phyloP scores from a whole-genome alignment of 2,113 vertebrate genomes.

The Prionailurus bengalensis region DNA sequence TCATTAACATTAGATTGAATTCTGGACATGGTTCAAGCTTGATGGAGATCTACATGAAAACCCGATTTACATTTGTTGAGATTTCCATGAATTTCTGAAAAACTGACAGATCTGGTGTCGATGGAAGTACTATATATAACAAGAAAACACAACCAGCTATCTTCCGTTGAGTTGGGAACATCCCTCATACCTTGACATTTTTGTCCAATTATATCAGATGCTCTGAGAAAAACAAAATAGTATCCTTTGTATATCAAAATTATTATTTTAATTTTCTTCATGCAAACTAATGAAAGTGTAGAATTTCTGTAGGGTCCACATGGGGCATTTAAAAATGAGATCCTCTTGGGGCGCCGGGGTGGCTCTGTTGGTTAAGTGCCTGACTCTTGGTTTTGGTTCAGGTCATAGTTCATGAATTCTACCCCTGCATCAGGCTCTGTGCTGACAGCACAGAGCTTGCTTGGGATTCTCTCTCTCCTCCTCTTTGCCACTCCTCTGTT shows the following conservation, averaged over 20 bases:
- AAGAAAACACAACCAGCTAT: constrained; percentile 48
- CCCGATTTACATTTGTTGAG: constrained; percentile 76
- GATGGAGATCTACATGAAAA: constrained; percentile 82
- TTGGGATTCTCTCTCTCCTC: too few relatives aligned
- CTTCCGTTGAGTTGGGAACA: constrained; percentile 67
- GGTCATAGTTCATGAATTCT: too few relatives aligned
- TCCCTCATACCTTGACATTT: constrained; percentile 76
- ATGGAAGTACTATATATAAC: constrained; percentile 73
- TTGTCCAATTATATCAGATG: constrained; percentile 77
- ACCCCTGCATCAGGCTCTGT: too few relatives aligned
- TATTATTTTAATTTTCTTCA: constrained; percentile 66
- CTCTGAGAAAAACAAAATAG: constrained; percentile 78
- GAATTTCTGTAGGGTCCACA: neutral
- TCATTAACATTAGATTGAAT: constrained; percentile 73
- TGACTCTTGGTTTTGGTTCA: too few relatives aligned
- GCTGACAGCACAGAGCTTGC: too few relatives aligned
- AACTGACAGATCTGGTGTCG: constrained; percentile 82
- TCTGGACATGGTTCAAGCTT: constrained; percentile 80
- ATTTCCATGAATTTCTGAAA: constrained; percentile 83
- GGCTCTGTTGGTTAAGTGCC: too few relatives aligned
- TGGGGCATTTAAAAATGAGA: neutral
- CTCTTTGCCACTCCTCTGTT: too few relatives aligned
- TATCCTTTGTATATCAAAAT: constrained; percentile 75
- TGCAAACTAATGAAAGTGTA: neutral
- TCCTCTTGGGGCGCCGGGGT: neutral